Evolutionary conservation across 2,797 vertebrate genomes (phyloP).

Genomic region (Sebastes baramenuke): DNA sequence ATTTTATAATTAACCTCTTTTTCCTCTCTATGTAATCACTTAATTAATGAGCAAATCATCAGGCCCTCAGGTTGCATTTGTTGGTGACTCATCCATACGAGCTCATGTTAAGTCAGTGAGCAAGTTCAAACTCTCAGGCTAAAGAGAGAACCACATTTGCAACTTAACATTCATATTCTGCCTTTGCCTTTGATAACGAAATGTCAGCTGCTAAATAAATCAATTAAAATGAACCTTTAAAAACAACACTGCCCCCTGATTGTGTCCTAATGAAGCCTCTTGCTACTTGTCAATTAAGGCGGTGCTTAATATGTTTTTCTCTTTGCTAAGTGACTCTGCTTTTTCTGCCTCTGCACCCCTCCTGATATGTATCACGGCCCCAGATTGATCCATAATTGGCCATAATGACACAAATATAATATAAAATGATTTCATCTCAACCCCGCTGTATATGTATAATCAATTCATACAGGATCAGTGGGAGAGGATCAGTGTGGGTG

Average conservation of each 20-base stretch:
- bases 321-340: constrained; percentile 7
- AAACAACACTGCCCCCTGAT: constrained; percentile 41
- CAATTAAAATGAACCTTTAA: constrained; percentile 55
- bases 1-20: constrained; percentile 62
- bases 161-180: constrained; percentile 42
- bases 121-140: constrained; percentile 27
- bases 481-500: constrained; percentile 53
- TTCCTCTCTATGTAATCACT: constrained; percentile 60
- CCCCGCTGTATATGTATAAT: constrained; percentile 52
- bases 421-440: constrained; percentile 60
- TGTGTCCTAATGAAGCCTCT: constrained; percentile 44
- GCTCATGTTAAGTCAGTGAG: constrained; percentile 30
- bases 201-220: constrained; percentile 55
- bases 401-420: constrained; percentile 59
- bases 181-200: constrained; percentile 40
- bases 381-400: constrained; percentile 50
- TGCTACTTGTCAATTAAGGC: constrained; percentile 48
- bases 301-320: constrained; percentile 17
- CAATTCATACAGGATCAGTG: constrained; percentile 64
- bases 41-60: constrained; percentile 69
- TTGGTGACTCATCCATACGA: constrained; percentile 54
- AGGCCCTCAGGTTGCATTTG: constrained; percentile 51
- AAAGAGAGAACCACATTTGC: constrained; percentile 34
- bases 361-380: constrained; percentile 29
- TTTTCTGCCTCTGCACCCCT: constrained; percentile 17